Evolutionary conservation across 2,797 vertebrate genomes (phyloP).

Genomic region (Gymnopithys bicolor): DNA sequence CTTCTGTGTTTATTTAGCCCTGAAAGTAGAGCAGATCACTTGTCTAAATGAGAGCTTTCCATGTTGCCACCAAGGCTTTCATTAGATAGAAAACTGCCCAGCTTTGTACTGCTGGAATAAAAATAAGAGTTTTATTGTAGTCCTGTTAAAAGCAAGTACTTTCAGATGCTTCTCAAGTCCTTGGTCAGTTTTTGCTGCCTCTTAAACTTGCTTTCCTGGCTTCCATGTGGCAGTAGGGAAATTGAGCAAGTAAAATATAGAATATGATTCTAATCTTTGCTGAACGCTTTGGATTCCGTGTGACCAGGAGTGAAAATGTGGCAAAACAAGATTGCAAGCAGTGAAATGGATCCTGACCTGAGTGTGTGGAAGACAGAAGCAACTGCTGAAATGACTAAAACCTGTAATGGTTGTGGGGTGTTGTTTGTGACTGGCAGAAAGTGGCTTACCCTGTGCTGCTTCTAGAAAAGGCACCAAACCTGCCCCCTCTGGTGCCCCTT

Average conservation of each 20-base stretch:
- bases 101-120: background rate
- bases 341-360: background rate
- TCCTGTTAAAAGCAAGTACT: background rate
- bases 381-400: background rate
- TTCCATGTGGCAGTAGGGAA: background rate
- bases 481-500: fast-evolving
- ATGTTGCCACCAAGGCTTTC: background rate
- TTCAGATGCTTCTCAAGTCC: background rate
- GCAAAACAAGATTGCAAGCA: background rate
- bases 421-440: background rate
- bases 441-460: background rate
- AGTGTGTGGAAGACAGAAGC: background rate
- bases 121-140: background rate
- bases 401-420: background rate
- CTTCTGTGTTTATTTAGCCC: background rate
- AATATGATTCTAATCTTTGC: background rate
- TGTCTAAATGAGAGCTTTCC: background rate
- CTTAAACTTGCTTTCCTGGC: background rate
- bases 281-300: background rate
- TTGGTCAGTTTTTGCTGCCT: background rate
- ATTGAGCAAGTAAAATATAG: background rate
- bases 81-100: background rate
- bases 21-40: background rate
- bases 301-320: background rate
- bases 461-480: background rate